Evolutionary conservation across 2,888 invertebrate species (phyloP).

Genomic region (Thysanoteuthis rhombus): DNA sequence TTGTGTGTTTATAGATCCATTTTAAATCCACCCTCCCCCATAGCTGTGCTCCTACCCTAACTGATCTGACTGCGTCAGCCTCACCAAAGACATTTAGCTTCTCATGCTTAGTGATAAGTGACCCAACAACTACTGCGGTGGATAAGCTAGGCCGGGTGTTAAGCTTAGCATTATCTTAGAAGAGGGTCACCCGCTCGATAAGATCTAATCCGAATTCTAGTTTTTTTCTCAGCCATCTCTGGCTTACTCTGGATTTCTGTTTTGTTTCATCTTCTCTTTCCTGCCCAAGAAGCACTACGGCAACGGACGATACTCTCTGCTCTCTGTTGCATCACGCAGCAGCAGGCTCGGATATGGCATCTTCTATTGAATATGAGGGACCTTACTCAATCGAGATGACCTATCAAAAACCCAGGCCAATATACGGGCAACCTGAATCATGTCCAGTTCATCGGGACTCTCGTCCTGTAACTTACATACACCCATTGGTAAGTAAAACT

Average conservation of each 20-base stretch:
- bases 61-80: not conserved
- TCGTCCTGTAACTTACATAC: not conserved
- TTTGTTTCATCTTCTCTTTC: not conserved
- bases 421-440: not conserved
- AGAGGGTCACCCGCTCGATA: constrained; percentile 12
- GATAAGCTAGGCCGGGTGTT: constrained; percentile 12
- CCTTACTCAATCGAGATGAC: not conserved
- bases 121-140: not conserved
- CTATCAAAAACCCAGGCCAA: not conserved
- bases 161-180: not conserved
- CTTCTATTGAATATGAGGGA: not conserved
- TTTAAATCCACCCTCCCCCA: not conserved
- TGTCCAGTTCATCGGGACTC: not conserved
- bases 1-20: not conserved
- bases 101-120: not conserved
- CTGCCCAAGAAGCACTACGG: too few species aligned
- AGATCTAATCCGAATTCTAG: constrained; percentile 12
- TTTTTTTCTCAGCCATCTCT: constrained; percentile 12
- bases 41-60: not conserved
- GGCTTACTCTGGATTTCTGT: not conserved
- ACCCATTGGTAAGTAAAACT: constrained; percentile 12
- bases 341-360: constrained; percentile 12
- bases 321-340: not conserved
- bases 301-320: not conserved
- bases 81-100: constrained; percentile 12